These are phyloP conservation scores for Hippocampus barbouri DNA, from an alignment of 2,113 vertebrate species.

Conservation along the genomic window DNA sequence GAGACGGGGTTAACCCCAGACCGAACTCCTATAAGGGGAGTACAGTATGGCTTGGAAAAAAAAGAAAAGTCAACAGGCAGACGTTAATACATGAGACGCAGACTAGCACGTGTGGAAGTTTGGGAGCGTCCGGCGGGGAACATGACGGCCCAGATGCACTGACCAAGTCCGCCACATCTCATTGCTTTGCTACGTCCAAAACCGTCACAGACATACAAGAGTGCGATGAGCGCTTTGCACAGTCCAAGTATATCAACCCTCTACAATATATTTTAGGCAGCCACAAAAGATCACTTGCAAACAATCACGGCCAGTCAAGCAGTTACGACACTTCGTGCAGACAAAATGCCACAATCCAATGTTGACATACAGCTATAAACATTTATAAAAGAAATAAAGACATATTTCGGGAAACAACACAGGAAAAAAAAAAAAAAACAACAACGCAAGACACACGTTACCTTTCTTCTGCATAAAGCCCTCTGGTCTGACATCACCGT, in stretches of 20 bases:
- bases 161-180: no score
- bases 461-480: constrained; percentile 48
- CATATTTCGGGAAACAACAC: background rate
- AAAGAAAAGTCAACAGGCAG: no score
- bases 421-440: background rate
- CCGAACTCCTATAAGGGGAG: no score
- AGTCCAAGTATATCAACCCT: no score
- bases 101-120: no score
- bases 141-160: no score
- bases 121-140: no score
- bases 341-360: background rate
- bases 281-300: no score
- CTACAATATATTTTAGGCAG: background rate
- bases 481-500: constrained; percentile 57
- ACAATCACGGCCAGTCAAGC: background rate
- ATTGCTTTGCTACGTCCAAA: background rate
- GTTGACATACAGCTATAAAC: background rate
- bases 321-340: background rate
- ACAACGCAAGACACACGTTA: constrained; percentile 20
- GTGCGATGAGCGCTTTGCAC: background rate
- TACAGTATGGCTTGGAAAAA: no score
- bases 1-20: no score
- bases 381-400: background rate
- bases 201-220: background rate
- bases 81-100: no score